Conservation (phyloP, 2,888 invertebrate species). For the Synanthedon vespiformis region DNA sequence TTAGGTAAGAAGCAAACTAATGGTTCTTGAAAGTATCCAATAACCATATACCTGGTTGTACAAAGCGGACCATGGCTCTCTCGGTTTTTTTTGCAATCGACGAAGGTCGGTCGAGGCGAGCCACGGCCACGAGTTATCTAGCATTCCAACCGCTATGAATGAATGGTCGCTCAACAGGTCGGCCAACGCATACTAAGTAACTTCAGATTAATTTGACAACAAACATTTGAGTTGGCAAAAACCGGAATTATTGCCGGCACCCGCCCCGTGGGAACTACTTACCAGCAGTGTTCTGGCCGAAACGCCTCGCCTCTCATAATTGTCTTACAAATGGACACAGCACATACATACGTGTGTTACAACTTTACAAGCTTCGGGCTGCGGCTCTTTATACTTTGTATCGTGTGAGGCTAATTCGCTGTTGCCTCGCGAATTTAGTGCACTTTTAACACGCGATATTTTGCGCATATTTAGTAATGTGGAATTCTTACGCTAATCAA, state of each 20-base stretch:
- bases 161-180: slow-evolving; percentile 64
- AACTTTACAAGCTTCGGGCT: slow-evolving; percentile 3
- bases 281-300: slow-evolving; percentile 20
- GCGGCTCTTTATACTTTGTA: slow-evolving; percentile 8
- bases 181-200: slow-evolving; percentile 54
- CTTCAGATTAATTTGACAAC: slow-evolving; percentile 69
- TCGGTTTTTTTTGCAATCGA: slow-evolving; percentile 21
- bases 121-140: slow-evolving; percentile 63
- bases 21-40: slow-evolving; percentile 3
- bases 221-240: slow-evolving; percentile 64
- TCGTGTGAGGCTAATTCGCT: slow-evolving; percentile 36
- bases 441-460: slow-evolving; percentile 16
- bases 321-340: slow-evolving; percentile 25
- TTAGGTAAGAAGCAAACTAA: slow-evolving; percentile 1
- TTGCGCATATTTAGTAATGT: background rate
- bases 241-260: slow-evolving; percentile 55
- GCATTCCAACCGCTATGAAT: slow-evolving; percentile 67
- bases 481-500: no score
- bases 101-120: slow-evolving; percentile 58
- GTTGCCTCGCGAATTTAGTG: slow-evolving; percentile 21
- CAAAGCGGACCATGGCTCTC: slow-evolving; percentile 2
- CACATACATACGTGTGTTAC: slow-evolving; percentile 7
- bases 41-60: no score
- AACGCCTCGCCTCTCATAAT: slow-evolving; percentile 49
- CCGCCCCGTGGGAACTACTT: slow-evolving; percentile 57